Conservation (phyloP, 2,113 vertebrate species). For the Poicephalus gulielmi region DNA sequence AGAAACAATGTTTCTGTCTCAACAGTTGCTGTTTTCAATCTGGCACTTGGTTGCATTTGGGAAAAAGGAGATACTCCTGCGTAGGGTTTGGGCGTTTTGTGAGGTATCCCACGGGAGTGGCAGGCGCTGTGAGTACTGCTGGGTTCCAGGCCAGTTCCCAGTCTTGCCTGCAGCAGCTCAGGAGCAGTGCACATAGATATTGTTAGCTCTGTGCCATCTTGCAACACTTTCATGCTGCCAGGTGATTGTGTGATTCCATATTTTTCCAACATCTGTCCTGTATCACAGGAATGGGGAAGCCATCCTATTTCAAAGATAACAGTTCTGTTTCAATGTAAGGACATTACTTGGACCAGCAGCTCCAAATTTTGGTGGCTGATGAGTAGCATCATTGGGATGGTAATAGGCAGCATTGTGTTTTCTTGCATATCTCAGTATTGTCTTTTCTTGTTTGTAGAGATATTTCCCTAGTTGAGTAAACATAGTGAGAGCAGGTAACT, state of each 20-base stretch:
- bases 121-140: too few species aligned
- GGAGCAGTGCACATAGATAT: fast-evolving
- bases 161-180: not conserved
- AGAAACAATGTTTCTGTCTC: not conserved
- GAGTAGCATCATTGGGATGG: not conserved
- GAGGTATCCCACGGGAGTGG: fast-evolving
- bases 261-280: fast-evolving
- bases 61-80: not conserved
- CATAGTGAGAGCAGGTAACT: not conserved
- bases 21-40: not conserved
- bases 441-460: not conserved
- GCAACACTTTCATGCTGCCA: not conserved
- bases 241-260: fast-evolving
- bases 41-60: not conserved
- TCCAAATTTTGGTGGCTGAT: not conserved
- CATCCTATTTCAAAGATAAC: not conserved
- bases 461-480: not conserved
- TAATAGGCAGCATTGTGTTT: fast-evolving
- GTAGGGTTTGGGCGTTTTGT: not conserved
- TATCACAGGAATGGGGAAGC: not conserved
- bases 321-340: too few species aligned
- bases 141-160: not conserved
- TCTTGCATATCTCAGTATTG: not conserved
- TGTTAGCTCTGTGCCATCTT: not conserved
- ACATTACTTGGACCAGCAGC: not conserved